Percentiles rank a stretch among this genome's conserved stretches.
Evolutionary conservation across 92 coral and sea anemone genomes (phyloP).

Genomic region (Siderastrea radians): DNA sequence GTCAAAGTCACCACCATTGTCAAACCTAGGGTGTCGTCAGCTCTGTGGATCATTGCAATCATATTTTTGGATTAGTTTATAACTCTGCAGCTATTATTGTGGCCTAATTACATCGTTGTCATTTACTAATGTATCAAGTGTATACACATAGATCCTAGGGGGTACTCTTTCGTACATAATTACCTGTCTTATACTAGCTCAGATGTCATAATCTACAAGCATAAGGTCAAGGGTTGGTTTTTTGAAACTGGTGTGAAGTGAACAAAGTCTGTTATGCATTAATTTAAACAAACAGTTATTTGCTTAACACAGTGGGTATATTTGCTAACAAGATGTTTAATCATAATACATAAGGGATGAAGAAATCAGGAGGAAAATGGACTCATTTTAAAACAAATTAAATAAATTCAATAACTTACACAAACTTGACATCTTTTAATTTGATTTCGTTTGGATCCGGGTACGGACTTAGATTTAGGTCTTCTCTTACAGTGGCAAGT

Average conservation of each 20-base stretch:
- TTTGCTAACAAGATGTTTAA: too few relatives aligned
- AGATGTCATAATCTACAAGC: too few relatives aligned
- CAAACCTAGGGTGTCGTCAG: neutral
- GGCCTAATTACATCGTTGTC: neutral
- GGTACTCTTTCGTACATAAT: too few relatives aligned
- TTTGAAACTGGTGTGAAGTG: too few relatives aligned
- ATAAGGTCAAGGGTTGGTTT: too few relatives aligned
- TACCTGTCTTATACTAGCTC: too few relatives aligned
- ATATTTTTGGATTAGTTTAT: neutral
- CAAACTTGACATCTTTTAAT: neutral
- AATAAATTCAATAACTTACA: neutral
- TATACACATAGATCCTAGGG: too few relatives aligned
- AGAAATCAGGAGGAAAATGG: neutral
- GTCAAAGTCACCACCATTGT: neutral
- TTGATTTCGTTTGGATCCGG: neutral
- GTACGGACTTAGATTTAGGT: neutral
- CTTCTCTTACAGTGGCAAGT: neutral
- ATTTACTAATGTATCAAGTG: too few relatives aligned
- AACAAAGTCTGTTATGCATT: too few relatives aligned
- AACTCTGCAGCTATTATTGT: neutral
- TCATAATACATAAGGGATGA: too few relatives aligned
- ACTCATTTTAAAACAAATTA: neutral
- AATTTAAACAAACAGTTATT: too few relatives aligned
- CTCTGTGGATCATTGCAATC: neutral
- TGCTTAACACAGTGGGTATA: too few relatives aligned